Evolutionary conservation across 2,797 vertebrate genomes (phyloP), one percentile per base, ranked within the genome.

Genomic region (Diplodus sargus): DNA sequence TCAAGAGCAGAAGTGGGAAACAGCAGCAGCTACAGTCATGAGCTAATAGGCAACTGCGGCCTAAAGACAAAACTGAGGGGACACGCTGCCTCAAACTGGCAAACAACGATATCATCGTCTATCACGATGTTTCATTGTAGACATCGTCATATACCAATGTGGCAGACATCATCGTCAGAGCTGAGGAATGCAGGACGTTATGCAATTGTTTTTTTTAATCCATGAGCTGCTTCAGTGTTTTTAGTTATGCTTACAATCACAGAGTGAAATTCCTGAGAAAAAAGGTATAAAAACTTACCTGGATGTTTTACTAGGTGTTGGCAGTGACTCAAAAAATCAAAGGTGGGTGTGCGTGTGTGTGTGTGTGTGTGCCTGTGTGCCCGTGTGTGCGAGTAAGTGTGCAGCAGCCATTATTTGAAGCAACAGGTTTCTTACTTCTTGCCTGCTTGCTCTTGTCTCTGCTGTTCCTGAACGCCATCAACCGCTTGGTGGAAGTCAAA

Each of bases 401-500:
- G 65, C 10, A 70, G 58, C 42, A 67, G 78, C 69, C 76, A 68
- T 85, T 49, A 79, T 66, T 75, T 20, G 39, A 85, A 89, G 83
- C 70, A 61, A 89, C 79, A 66, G 62, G 76, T 85, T 73, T 91
- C 97, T 91, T 97, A 99, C 98, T 97, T 99, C 94, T 97, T 98
- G 92, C 98, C 98, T 59, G 96, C 98, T 96, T 99, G 97, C 83
- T 98, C 96, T 95, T 98, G 96, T 80, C 98, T 97, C 94, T 97
- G 96, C 83, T 98, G 97, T 89, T 99, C 98, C 91, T 99, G 97
- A 93, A 98, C 97, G 74, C 97, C 96, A 93, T 99, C 98, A 82
- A 98, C 98, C 16, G 98, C 98, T 95, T 99, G 98, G 93, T 99
- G 98, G 90, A 99, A 99, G 95, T 99, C 98, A 96, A 99, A 99